These are phyloP conservation scores for Platyura marginata DNA, from an alignment of 1,140 invertebrate genomes.

Conservation along the genomic window DNA sequence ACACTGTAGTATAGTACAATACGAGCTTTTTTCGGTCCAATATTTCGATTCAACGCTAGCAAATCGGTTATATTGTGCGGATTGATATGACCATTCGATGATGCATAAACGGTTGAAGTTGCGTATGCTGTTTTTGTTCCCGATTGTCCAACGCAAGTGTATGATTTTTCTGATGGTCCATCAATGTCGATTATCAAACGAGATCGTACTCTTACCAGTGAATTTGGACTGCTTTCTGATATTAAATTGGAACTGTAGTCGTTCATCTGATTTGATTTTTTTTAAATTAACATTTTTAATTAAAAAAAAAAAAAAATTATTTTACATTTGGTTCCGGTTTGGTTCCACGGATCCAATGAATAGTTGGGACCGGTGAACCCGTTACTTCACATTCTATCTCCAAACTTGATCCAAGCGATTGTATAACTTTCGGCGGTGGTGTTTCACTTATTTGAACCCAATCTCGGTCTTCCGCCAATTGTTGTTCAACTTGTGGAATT, in stretches of 20 bases:
- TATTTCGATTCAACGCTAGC: conserved; percentile 10
- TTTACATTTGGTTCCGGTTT: conserved; percentile 30
- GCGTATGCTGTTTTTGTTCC: conserved; percentile 32
- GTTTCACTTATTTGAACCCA: conserved; percentile 32
- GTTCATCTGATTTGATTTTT: too few species aligned
- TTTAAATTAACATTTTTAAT: background rate
- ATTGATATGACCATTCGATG: conserved; percentile 6
- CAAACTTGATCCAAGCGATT: conserved; percentile 26
- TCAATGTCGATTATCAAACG: conserved; percentile 33
- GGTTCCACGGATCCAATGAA: conserved; percentile 45
- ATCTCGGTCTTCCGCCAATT: conserved; percentile 14
- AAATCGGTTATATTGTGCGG: background rate
- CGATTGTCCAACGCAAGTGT: conserved; percentile 52
- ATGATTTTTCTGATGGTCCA: conserved; percentile 21
- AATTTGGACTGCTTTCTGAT: conserved; percentile 27
- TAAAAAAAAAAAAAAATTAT: conserved; percentile 5
- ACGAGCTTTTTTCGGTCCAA: conserved; percentile 26
- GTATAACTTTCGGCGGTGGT: conserved; percentile 21
- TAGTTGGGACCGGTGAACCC: conserved; percentile 43
- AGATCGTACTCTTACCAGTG: conserved; percentile 39
- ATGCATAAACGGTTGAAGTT: conserved; percentile 29
- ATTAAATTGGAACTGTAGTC: conserved; percentile 32
- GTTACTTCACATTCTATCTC: conserved; percentile 47
- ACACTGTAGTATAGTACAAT: conserved; percentile 31
- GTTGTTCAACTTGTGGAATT: conserved; percentile 12